Evolutionary conservation across 2,797 vertebrate genomes (phyloP).

Genomic region (Poecilia velifera): DNA sequence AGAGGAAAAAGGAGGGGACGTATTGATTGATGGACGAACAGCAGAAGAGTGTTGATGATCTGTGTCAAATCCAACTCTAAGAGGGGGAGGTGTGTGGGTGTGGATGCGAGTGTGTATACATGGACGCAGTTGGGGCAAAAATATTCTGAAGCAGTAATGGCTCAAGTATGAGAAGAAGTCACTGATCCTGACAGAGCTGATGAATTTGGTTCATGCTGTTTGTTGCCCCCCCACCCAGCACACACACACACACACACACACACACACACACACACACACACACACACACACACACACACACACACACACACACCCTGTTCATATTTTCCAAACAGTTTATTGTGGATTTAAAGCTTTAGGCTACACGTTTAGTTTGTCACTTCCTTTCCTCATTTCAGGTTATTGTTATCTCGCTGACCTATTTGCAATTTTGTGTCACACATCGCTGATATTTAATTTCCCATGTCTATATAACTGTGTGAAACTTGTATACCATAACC

Average conservation of each 20-base stretch:
- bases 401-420: neutral
- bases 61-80: constrained; percentile 96
- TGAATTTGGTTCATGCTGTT: constrained; percentile 8
- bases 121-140: neutral
- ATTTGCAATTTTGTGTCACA: neutral
- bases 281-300: too few species aligned
- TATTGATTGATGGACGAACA: constrained; percentile 89
- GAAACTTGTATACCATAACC: neutral
- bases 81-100: constrained; percentile 54
- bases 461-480: neutral
- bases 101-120: constrained; percentile 15
- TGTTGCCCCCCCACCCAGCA: too few species aligned
- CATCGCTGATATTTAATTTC: neutral
- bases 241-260: too few species aligned
- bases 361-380: neutral
- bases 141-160: constrained; percentile 1
- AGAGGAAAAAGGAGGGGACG: constrained; percentile 82
- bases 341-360: constrained; percentile 14
- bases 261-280: too few species aligned
- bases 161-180: constrained; percentile 36
- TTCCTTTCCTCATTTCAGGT: neutral
- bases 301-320: too few species aligned
- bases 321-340: constrained; percentile 22
- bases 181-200: constrained; percentile 56
- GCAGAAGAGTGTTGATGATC: constrained; percentile 89